A percentile compares a stretch with the other conserved stretches of the same genome.
These are phyloP conservation scores for Amphibalanus amphitrite DNA, from an alignment of 1,140 invertebrate genomes.

Conservation along the genomic window DNA sequence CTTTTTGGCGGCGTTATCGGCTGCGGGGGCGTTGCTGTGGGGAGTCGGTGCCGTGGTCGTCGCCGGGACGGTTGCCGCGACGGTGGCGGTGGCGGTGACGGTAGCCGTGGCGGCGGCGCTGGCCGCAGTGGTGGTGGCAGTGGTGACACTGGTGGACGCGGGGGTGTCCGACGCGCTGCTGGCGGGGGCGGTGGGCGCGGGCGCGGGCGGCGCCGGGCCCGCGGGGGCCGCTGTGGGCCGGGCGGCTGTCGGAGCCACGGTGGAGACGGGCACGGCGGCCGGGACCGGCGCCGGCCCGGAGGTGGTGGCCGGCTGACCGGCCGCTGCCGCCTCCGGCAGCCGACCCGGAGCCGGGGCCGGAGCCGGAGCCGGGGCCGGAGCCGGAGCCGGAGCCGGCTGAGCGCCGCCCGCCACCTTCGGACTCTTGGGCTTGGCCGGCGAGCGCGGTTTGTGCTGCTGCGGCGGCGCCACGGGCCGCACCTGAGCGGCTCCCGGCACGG, in stretches of 20 bases:
- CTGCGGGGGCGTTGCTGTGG: too few relatives aligned
- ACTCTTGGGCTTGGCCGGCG: not conserved
- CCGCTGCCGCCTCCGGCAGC: too few relatives aligned
- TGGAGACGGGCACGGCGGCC: not conserved
- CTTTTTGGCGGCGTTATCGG: not conserved
- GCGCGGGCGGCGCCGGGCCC: not conserved
- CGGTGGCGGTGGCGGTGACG: not conserved
- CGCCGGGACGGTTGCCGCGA: not conserved
- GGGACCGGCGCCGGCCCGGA: slow-evolving; percentile 3
- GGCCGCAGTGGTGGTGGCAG: not conserved
- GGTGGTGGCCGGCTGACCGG: slow-evolving; percentile 14
- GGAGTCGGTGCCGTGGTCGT: too few relatives aligned
- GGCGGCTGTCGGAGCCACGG: not conserved
- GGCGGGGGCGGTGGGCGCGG: not conserved
- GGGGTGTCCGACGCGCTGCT: too few relatives aligned
- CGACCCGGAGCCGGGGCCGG: slow-evolving; percentile 27
- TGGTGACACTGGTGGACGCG: not conserved
- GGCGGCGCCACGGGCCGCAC: not conserved
- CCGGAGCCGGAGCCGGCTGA: slow-evolving; percentile 18
- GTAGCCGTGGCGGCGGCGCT: slow-evolving; percentile 10
- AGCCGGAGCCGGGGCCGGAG: slow-evolving; percentile 24
- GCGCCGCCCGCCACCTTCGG: not conserved
- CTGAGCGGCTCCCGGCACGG: not conserved
- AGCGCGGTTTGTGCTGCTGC: not conserved
- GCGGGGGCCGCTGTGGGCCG: slow-evolving; percentile 10